Base-by-base conservation (phyloP, 1,140 invertebrate species). In the Eumaeus atala region DNA sequence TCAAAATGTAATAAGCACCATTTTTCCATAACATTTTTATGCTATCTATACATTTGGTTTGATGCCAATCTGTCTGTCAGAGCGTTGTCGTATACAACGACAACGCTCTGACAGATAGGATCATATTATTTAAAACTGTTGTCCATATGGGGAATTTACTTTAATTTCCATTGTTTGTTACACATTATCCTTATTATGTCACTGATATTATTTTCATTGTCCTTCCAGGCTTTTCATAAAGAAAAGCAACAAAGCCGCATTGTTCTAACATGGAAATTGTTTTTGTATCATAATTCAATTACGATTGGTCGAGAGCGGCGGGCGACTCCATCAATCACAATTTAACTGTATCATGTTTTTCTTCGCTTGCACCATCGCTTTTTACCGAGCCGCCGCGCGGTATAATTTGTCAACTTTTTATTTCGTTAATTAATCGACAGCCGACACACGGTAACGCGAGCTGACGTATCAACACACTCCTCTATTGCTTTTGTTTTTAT, bases 271-370 rank as follows among this genome's bases (percentile, higher is more conserved):
- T 66, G 59, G 54, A 75, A 74, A 70, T 64, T 61, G 72, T 68
- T 68, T 70, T 74, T 72, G 71, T 72, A 69, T 28, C 67, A 72
- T 81, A 75, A 84, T 84, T 84, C 77, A 84, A 84, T 84, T 84
- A 80, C 61, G 48, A 67, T 56, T 61, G 57, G 66, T 69, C 67
- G 70, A 60, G 64, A 64, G 70, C 56, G 58, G n/a, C n/a, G n/a
- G n/a, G n/a, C n/a, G n/a, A n/a, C n/a, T 63, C 63, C 74, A 85
- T 84, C 75, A 84, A 84, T 85, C 82, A 84, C 73, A 78, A 65
- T 85, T 85, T 79, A 85, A 84, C 75, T 82, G 78, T 85, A 82
- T 77, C 79, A 73, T 67, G 75, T 70, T 82, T 83, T 84, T 79
- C 70, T 63, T 69, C n/a, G n/a, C 67, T 71, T 73, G 65, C 65